These are phyloP conservation scores for Aphis craccivora DNA, from an alignment of 1,140 invertebrate genomes.

Conservation along the genomic window DNA sequence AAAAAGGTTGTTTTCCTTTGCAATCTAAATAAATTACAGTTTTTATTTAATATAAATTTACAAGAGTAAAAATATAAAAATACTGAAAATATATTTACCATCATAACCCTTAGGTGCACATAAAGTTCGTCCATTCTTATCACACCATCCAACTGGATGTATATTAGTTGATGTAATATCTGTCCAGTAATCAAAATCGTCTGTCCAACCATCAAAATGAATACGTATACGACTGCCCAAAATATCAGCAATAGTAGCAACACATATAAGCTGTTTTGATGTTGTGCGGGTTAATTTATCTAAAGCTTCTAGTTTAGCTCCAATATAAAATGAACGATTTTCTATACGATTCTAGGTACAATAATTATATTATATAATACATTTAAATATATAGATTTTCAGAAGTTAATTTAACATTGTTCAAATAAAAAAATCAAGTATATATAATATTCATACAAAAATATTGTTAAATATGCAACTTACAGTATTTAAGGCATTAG, in stretches of 20 bases:
- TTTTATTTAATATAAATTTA: neutral
- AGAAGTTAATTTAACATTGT: neutral
- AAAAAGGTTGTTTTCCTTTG: conserved; percentile 74
- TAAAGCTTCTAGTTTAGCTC: conserved; percentile 95
- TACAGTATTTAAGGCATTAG: neutral
- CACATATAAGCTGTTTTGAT: conserved; percentile 70
- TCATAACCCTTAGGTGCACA: conserved; percentile 85
- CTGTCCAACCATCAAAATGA: conserved; percentile 95
- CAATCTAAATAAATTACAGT: conserved; percentile 68
- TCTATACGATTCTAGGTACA: neutral
- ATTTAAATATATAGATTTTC: neutral
- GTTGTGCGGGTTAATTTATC: conserved; percentile 86
- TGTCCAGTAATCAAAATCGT: conserved; percentile 93
- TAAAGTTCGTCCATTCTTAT: conserved; percentile 78
- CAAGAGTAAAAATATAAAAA: neutral
- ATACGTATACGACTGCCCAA: conserved; percentile 86
- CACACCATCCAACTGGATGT: conserved; percentile 92
- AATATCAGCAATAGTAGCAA: conserved; percentile 84
- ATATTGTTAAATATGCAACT: neutral
- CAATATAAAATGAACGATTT: conserved; percentile 72
- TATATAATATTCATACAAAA: neutral
- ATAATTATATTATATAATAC: neutral
- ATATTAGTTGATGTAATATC: conserved; percentile 89
- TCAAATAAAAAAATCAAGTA: neutral
- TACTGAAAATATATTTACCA: conserved; percentile 26